These are phyloP conservation scores for Rhinoraja longicauda DNA, from an alignment of 2,797 vertebrate genomes.

Conservation along the genomic window DNA sequence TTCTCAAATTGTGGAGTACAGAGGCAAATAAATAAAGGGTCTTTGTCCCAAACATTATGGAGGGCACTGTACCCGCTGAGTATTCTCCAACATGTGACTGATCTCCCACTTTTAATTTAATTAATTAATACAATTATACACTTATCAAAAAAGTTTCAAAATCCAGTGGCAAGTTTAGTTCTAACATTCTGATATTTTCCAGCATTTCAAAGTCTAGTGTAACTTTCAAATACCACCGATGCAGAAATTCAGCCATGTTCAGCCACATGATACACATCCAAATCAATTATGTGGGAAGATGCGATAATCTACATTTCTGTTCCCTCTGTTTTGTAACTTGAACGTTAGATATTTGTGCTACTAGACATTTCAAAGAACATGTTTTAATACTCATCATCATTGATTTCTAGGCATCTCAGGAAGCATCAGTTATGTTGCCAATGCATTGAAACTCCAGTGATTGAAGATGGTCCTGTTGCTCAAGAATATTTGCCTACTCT, in stretches of 20 bases:
- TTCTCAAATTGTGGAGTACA: too few relatives aligned
- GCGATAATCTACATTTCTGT: background rate
- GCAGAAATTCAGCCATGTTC: background rate
- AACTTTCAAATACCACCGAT: background rate
- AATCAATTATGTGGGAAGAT: background rate
- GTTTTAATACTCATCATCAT: conserved; percentile 43
- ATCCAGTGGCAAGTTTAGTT: background rate
- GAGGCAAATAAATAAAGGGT: too few relatives aligned
- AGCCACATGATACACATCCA: background rate
- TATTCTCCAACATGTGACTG: too few relatives aligned
- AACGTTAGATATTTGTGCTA: background rate
- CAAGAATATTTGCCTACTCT: background rate
- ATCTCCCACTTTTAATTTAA: too few relatives aligned
- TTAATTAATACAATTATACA: background rate
- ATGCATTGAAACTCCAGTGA: conserved; percentile 63
- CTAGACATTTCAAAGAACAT: background rate
- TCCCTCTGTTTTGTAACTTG: background rate
- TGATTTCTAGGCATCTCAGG: conserved; percentile 69
- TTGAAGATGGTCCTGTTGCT: background rate
- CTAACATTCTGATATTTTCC: background rate
- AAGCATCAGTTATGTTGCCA: conserved; percentile 77
- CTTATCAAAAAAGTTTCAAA: background rate
- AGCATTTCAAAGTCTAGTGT: background rate
- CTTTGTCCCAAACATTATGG: too few relatives aligned
- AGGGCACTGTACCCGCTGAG: too few relatives aligned